Evolutionary conservation across 1,140 invertebrate species (phyloP), one percentile per base, ranked within the genome.

Genomic region (Leptinotarsa lineolata): DNA sequence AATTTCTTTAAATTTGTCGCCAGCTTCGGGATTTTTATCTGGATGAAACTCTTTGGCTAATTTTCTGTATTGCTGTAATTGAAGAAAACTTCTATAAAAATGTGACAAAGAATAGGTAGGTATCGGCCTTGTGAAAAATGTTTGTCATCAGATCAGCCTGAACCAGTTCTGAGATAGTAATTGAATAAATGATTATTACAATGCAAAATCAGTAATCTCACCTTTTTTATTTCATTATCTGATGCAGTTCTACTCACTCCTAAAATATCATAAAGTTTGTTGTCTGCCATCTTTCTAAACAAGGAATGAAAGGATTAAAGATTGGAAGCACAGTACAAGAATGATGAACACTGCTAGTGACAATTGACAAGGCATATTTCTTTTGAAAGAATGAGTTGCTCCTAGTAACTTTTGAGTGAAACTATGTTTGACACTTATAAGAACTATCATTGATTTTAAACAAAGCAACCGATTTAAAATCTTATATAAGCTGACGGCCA

Each of bases 1-100:
- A 78, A 95, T 95, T 87, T 95, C 93, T 83, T 95, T 96, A 81
- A 96, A 95, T 85, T 91, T 92, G 76, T 95, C 93, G 61, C 92
- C 94, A 72, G 92, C 91, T 76, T 91, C 90, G 22, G 92, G 92
- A 85, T 95, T 95, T 83, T 95, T 95, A 79, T 95, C 94, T 21
- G 94, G 94, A 86, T 95, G 94, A 83, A 90, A 95, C 87, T 95
- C 92, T 85, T 94, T 95, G 5, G 94, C 94, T 77, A 95, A 84
- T 85, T 93, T 93, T 72, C 92, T 88, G 85, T 95, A 95, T 77
- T 90, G 91, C 93, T 95, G 81, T 39, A 70, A 72, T 73, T 66
- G 65, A 65, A 72, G 71, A 73, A 70, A 46, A 67, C 65, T 21
- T 46, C 69, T 8, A n/a, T 72, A 18, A 68, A 72, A 67, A 64